Evolutionary conservation across 2,113 vertebrate genomes (phyloP).

Genomic region (Carettochelys insculpta): DNA sequence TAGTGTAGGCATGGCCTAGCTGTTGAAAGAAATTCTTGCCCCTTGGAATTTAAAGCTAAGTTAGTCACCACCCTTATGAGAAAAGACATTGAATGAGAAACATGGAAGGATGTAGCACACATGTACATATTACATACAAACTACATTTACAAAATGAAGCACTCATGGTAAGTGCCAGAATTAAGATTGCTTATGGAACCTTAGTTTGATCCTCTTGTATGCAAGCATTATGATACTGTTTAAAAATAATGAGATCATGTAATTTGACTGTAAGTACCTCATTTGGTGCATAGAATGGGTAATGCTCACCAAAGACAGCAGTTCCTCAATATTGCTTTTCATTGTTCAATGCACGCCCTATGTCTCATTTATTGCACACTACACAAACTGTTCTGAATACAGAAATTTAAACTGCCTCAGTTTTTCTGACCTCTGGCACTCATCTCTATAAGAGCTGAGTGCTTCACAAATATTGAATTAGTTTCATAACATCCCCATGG

Average conservation of each 20-base stretch:
- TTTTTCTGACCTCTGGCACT: neutral
- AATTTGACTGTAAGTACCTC: no score
- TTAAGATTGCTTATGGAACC: neutral
- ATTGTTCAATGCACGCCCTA: neutral
- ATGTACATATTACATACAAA: neutral
- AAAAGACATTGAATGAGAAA: neutral
- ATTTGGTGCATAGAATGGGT: neutral
- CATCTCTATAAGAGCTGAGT: neutral
- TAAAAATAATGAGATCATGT: no score
- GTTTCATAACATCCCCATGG: neutral
- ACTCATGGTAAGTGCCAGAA: neutral
- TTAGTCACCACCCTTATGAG: neutral
- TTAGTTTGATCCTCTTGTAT: neutral
- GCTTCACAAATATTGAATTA: neutral
- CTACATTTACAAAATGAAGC: neutral
- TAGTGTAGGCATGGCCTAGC: no score
- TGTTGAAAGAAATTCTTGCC: neutral
- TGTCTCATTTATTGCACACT: neutral
- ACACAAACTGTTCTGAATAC: neutral
- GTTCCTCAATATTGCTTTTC: neutral
- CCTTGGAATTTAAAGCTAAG: neutral
- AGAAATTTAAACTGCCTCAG: neutral
- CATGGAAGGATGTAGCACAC: no score
- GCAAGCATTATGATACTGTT: neutral
- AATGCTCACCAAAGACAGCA: neutral